Evolutionary conservation across 2,888 invertebrate species (phyloP).

Genomic region (Pseudeuparius sepicola): DNA sequence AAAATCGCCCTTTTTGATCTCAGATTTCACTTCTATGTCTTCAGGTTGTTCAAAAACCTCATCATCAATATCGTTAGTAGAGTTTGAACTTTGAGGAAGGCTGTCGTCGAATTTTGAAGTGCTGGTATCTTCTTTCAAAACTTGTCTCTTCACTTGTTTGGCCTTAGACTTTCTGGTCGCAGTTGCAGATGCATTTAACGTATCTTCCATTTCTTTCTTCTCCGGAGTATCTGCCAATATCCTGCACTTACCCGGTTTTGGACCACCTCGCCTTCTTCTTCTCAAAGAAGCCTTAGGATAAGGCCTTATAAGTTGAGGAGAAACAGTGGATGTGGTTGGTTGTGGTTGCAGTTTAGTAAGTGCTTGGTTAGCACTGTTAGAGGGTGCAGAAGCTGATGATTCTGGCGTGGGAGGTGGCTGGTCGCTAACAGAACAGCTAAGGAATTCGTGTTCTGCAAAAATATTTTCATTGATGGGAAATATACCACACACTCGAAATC

Average conservation of each 20-base stretch:
- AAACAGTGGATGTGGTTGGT: no score
- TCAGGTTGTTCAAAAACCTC: constrained; percentile 3
- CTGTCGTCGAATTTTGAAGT: constrained; percentile 3
- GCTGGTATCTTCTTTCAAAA: constrained; percentile 3
- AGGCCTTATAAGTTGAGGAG: no score
- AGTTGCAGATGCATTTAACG: constrained; percentile 1
- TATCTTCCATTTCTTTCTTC: constrained; percentile 1
- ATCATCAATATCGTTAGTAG: constrained; percentile 3
- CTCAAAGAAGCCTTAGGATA: constrained; percentile 1
- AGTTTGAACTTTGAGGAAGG: constrained; percentile 2
- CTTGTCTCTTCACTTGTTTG: constrained; percentile 1
- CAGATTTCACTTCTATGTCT: constrained; percentile 1
- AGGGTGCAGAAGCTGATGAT: no score
- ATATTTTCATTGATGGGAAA: constrained; percentile 14
- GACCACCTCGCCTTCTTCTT: constrained; percentile 2
- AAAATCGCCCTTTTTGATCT: constrained; percentile 3
- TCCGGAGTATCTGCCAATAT: constrained; percentile 3
- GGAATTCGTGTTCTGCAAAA: constrained; percentile 17
- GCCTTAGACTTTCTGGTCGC: constrained; percentile 1
- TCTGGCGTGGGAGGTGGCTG: not conserved
- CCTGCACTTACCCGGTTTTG: constrained; percentile 3
- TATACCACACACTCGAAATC: constrained; percentile 14
- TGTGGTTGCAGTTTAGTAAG: no score
- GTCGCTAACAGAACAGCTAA: constrained; percentile 1
- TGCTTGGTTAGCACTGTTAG: no score